phyloP scores from a whole-genome alignment of 2,113 vertebrate genomes.

The Patagioenas fasciata region DNA sequence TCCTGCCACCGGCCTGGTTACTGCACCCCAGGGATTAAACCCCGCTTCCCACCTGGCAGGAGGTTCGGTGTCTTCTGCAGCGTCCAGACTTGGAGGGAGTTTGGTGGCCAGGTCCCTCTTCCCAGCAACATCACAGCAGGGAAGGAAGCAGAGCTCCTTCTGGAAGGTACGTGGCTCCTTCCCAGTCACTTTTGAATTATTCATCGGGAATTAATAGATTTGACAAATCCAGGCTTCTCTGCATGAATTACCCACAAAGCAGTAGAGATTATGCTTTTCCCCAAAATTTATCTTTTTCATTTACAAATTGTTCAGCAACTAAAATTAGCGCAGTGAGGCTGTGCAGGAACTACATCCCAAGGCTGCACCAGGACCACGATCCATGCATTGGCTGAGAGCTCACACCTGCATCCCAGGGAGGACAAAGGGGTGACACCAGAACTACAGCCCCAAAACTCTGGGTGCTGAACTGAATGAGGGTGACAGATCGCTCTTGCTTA shows the following conservation, averaged over 20 bases:
- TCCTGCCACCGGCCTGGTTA: not conserved
- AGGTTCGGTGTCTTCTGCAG: not conserved
- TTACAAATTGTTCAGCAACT: not conserved
- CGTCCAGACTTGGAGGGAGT: not conserved
- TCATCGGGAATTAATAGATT: not conserved
- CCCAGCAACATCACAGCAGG: not conserved
- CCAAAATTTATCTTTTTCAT: not conserved
- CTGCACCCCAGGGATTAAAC: not conserved
- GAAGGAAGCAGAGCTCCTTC: not conserved
- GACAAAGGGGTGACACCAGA: not conserved
- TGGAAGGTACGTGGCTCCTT: not conserved
- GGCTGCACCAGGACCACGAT: not conserved
- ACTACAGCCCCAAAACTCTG: not conserved
- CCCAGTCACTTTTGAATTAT: not conserved
- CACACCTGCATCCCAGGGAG: not conserved
- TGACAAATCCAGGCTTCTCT: not conserved
- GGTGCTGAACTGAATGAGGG: not conserved
- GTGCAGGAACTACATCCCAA: not conserved
- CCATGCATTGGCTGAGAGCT: rapidly evolving
- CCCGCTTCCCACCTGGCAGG: not conserved
- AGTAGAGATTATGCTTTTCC: not conserved
- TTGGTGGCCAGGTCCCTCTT: not conserved
- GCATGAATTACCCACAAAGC: not conserved
- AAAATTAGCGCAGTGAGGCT: rapidly evolving
- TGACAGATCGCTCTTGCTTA: not conserved